A percentile compares a stretch with the other conserved stretches of the same genome.
Conservation (phyloP, 2,113 vertebrate species). For the Proterorhinus semilunaris region DNA sequence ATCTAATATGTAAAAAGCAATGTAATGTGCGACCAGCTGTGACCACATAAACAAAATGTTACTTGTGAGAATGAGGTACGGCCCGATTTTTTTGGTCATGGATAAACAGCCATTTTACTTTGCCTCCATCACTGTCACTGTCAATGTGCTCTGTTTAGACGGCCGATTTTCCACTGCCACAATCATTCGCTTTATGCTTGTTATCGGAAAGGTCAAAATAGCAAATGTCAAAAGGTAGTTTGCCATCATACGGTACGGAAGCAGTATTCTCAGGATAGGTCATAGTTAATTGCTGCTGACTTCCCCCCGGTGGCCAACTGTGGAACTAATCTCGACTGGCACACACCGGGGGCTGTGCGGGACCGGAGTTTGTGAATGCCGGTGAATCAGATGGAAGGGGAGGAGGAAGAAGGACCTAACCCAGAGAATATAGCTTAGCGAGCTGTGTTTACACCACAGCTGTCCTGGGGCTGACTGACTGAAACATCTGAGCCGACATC, state of each 20-base stretch:
- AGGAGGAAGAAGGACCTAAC: too few species aligned
- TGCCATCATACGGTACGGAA: background rate
- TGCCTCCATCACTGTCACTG: slow-evolving; percentile 4
- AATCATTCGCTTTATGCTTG: slow-evolving; percentile 1
- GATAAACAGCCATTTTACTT: slow-evolving; percentile 1
- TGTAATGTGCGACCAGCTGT: background rate
- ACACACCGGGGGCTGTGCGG: background rate
- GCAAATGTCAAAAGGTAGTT: slow-evolving; percentile 8
- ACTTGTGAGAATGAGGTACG: background rate
- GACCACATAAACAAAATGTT: background rate
- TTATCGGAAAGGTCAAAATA: slow-evolving; percentile 10
- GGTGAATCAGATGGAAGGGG: too few species aligned
- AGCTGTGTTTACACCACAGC: background rate
- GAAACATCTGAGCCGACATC: too few species aligned
- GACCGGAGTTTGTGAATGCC: too few species aligned
- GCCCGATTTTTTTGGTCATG: too few species aligned
- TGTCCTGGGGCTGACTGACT: background rate
- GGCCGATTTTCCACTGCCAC: slow-evolving; percentile 8
- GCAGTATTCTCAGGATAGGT: background rate
- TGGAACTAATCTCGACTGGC: slow-evolving; percentile 11
- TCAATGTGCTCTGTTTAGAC: background rate
- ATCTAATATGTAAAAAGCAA: background rate
- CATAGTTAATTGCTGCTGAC: slow-evolving; percentile 12
- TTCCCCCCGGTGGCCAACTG: slow-evolving; percentile 10
- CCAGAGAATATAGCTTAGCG: too few species aligned